Base-by-base conservation (phyloP, 2,888 invertebrate species). In the Pseudococcus viburni region DNA sequence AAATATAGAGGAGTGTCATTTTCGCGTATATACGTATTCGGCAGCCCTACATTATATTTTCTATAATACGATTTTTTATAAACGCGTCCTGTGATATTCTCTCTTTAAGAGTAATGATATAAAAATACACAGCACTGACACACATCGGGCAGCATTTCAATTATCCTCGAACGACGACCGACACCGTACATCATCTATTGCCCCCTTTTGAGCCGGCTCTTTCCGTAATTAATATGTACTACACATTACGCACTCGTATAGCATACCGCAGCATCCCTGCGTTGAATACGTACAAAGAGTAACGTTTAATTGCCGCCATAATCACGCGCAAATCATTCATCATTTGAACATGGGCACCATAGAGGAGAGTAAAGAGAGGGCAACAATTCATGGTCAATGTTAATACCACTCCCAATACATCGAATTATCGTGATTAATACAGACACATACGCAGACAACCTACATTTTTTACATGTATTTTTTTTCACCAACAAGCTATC, bases 341-440 rank as follows among this genome's bases (percentile, higher is more conserved):
- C 55, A 55, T 55, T n/a, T 5, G n/a, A n/a, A n/a, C n/a, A 33
- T 33, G 26, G 26, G 26, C 3, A 33, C 4, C n/a, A n/a, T n/a
- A n/a, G 9, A 55, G 17, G 6, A 55, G n/a, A 55, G n/a, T 1
- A 5, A 55, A n/a, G 55, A n/a, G 7, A n/a, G 55, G 55, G 55
- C 6, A n/a, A 55, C 51, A n/a, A 55, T 55, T 55, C 55, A 55
- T 55, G 55, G 55, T 55, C 55, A 55, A 55, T 55, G 55, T 55
- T 55, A 33, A 33, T 33, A 55, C 55, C 55, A 55, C 55, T 55
- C 55, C 55, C 55, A 8, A 8, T 55, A n/a, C 5, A 55, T 55
- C n/a, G 55, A 55, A 55, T 55, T n/a, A 55, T 55, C 55, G 55
- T 55, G 55, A 55, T 55, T 55, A 55, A 55, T 55, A 55, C 17